Evolutionary conservation across 2,888 invertebrate species (phyloP), one percentile per base, ranked within the genome.

Genomic region (Chrysolina oricalcia): DNA sequence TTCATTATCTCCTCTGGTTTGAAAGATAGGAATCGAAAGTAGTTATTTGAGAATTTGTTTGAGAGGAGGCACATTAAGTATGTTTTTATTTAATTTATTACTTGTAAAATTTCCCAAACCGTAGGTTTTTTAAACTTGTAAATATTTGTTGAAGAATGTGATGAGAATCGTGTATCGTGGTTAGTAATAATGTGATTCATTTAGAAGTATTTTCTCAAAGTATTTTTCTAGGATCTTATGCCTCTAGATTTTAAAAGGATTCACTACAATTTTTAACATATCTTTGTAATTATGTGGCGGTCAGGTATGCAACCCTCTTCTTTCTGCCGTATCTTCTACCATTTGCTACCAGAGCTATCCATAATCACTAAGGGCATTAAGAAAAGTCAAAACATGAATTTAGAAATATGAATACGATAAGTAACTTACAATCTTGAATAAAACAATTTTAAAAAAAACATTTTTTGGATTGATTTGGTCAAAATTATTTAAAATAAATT

Each of bases 71-170:
- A 59, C n/a, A 59, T 59, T 9, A 59, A 59, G 59, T 8, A 27
- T 59, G 15, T 59, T 59, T 35, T 59, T 59, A 27, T 27, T 59
- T 59, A 59, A 59, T 59, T 59, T 59, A 59, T 59, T 59, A 15
- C 27, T 53, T 66, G 53, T 63, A 56, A 59, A 71, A 35, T 41
- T 72, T 65, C 46, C 53, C 67, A 70, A 73, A 73, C 69, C 63
- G 53, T 59, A 89, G 76, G 78, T 76, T 73, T 77, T 73, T 73
- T 63, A 75, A 74, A 74, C 71, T 70, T 78, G 80, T 78, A 78
- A 65, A 80, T 80, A 80, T 66, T 74, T 77, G 74, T 80, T 74
- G 67, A 77, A 73, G 59, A 76, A 78, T 77, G 80, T 80, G 80
- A 80, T 80, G 76, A 77, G 56, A 75, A 74, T 69, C 67, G 76